Conservation (phyloP, 2,797 vertebrate species). For the Muscicapa comitata region DNA sequence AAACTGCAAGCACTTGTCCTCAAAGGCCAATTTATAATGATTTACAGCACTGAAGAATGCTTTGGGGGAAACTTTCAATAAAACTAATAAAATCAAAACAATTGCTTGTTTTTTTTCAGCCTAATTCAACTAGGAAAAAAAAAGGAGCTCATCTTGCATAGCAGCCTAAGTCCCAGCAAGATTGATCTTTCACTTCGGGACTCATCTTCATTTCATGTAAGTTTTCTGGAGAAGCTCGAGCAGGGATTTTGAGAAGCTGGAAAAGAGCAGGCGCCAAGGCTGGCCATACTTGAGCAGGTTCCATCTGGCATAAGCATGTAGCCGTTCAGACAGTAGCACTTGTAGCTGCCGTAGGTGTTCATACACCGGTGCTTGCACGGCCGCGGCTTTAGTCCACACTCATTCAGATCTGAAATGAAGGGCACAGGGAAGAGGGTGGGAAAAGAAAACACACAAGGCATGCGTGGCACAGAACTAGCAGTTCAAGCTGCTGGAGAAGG, state of each 20-base stretch:
- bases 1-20: neutral
- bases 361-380: slow-evolving; percentile 95
- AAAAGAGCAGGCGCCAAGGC: neutral
- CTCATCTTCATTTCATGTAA: neutral
- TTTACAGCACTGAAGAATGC: slow-evolving; percentile 8
- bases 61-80: neutral
- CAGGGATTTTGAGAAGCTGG: neutral
- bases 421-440: neutral
- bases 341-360: slow-evolving; percentile 96
- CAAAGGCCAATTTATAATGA: neutral
- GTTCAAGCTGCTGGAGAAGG: neutral
- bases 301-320: slow-evolving; percentile 93
- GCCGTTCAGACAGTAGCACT: slow-evolving; percentile 94
- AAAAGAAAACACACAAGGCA: neutral
- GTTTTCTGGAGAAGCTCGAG: neutral
- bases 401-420: slow-evolving; percentile 87
- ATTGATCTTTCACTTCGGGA: neutral
- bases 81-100: slow-evolving; percentile 25
- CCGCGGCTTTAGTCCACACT: slow-evolving; percentile 93
- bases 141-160: neutral
- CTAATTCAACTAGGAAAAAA: neutral
- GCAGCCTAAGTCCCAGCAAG: neutral
- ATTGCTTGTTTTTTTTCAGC: neutral
- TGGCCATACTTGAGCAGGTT: slow-evolving; percentile 88
- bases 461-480: neutral